Conservation (phyloP, 2,113 vertebrate species). For the Trogon surrucura region DNA sequence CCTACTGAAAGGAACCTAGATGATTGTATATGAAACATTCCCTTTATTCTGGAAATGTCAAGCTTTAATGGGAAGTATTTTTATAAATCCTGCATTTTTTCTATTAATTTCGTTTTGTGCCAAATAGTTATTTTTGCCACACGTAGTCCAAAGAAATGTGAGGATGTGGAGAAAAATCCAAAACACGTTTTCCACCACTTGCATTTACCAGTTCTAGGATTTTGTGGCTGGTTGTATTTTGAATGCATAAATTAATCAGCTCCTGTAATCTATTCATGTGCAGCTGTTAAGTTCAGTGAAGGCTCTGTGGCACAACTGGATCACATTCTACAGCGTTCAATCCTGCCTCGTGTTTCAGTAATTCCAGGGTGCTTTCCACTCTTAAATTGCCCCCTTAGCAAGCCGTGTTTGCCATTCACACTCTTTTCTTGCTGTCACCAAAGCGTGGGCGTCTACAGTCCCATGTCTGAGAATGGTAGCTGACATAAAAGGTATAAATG, state of each 20-base stretch:
- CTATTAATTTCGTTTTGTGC: not conserved
- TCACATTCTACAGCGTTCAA: not conserved
- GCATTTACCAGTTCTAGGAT: not conserved
- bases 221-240: not conserved
- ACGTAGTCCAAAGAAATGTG: rapidly evolving
- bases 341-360: not conserved
- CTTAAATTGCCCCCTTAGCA: not conserved
- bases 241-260: not conserved
- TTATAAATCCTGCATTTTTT: not conserved
- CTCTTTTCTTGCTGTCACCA: not conserved
- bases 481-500: not conserved
- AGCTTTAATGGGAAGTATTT: not conserved
- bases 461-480: not conserved
- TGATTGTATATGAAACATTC: not conserved
- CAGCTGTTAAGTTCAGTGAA: not conserved
- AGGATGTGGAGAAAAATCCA: not conserved
- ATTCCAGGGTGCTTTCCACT: not conserved
- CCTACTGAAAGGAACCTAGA: not conserved
- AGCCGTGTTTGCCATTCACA: not conserved
- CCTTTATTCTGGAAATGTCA: not conserved
- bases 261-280: not conserved
- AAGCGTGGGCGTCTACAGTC: not conserved
- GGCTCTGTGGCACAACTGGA: not conserved
- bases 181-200: not conserved
- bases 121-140: not conserved